phyloP scores from a whole-genome alignment of 2,888 invertebrate genomes.

The Lumbricus terrestris region DNA sequence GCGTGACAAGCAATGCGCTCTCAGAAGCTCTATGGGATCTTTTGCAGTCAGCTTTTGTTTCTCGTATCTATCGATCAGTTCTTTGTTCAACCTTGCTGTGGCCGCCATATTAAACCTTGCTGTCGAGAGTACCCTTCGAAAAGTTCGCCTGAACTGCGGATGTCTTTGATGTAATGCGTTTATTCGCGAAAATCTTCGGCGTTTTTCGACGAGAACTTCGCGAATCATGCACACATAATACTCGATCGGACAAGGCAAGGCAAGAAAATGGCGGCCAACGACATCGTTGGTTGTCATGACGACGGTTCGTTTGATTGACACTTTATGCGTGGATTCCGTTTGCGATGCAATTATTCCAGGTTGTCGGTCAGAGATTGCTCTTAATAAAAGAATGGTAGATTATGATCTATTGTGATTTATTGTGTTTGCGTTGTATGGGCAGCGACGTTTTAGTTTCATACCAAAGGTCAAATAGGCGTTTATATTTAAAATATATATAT shows the following conservation, averaged over 20 bases:
- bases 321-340: background rate
- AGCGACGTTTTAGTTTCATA: background rate
- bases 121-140: no score
- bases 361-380: no score
- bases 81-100: slow-evolving; percentile 73
- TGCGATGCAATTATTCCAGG: background rate
- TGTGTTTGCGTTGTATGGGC: background rate
- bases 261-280: background rate
- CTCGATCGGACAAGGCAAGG: no score
- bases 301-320: background rate
- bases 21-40: slow-evolving; percentile 79
- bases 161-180: background rate
- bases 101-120: slow-evolving; percentile 65
- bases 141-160: no score
- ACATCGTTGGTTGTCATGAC: background rate
- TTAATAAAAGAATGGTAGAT: no score
- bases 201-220: background rate
- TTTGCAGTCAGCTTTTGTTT: slow-evolving; percentile 66
- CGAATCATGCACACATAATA: background rate
- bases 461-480: background rate
- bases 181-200: background rate
- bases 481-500: background rate
- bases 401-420: no score
- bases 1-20: slow-evolving; percentile 78
- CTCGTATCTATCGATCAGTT: slow-evolving; percentile 71